A percentile compares a stretch with the other conserved stretches of the same genome.
Conservation (phyloP, 2,888 invertebrate genomes). For the Cacoxenus indagator region DNA sequence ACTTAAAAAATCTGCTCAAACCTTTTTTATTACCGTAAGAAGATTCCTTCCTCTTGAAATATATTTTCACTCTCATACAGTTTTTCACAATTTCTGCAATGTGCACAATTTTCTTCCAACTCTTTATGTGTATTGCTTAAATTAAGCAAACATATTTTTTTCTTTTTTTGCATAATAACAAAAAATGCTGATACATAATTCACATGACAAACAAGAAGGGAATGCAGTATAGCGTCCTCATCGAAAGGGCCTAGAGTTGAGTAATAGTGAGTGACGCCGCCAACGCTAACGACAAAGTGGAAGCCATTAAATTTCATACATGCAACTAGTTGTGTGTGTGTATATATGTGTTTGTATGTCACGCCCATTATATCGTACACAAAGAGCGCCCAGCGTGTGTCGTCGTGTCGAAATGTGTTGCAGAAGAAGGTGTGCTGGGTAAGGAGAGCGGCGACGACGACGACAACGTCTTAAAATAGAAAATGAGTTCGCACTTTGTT, state of each 20-base stretch:
- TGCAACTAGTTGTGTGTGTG: constrained; percentile 48
- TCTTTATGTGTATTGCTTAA: constrained; percentile 41
- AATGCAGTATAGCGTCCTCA: not conserved
- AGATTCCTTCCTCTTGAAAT: no score
- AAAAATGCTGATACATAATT: constrained; percentile 52
- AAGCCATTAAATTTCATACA: constrained; percentile 64
- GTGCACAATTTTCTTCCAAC: constrained; percentile 26
- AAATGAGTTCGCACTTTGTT: constrained; percentile 65
- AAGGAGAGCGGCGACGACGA: not conserved
- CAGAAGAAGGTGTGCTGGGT: constrained; percentile 25
- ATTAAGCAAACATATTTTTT: constrained; percentile 44
- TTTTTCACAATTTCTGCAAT: constrained; percentile 1
- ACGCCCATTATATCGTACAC: constrained; percentile 46
- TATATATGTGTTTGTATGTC: constrained; percentile 35
- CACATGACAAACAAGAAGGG: constrained; percentile 50
- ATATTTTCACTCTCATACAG: not conserved
- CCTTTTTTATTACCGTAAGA: no score
- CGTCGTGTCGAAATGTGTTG: not conserved
- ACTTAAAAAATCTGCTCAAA: no score
- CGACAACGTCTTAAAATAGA: constrained; percentile 22
- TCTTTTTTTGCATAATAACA: constrained; percentile 30
- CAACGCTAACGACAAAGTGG: constrained; percentile 55
- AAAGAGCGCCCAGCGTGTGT: constrained; percentile 33
- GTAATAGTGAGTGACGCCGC: not conserved
- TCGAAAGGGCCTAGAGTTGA: no score